Evolutionary conservation across 2,888 invertebrate species (phyloP), one percentile per base, ranked within the genome.

Genomic region (Calliopum simillimum): DNA sequence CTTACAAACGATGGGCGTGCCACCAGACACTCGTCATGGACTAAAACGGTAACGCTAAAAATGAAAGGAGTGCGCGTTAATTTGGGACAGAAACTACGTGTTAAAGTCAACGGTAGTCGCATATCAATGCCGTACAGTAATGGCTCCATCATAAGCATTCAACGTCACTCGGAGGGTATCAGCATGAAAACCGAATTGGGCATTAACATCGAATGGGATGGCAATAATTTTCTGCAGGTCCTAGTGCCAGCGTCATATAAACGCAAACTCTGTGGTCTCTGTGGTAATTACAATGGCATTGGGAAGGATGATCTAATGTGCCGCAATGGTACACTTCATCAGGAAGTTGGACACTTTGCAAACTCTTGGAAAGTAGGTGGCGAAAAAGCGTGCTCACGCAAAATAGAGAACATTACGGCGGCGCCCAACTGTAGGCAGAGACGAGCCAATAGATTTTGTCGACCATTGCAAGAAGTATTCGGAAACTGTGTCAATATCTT

Each of bases 201-300:
- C 0, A 88, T 98, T 25, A 92, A 93, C 80, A 89, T 98, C 74
- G 88, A 95, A 47, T 98, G 98, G 98, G 96, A 97, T 81, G 97
- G 97, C 1, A 93, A 93, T 77, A 96, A 96, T 78, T 97, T 96
- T 82, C 88, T 97, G 71, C 97, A 98, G 87, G 94, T 96, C 14
- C 93, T 95, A 4, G 91, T 91, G 79, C 89, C 91, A 14, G 91
- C 89, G 71, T 88, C 87, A 67, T 95, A 91, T 87, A 94, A 91
- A 84, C 90, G 89, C 70, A 91, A 91, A 79, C 85, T 97, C 70
- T 97, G 97, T 82, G 98, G 98, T 14, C 87, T 98, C 19, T 98
- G 98, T 82, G 98, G 98, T 1, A 98, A 98, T 84, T 98, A 94
- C 86, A 98, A 98, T 86, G 92, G 93, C 58, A 88, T 93, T 73